Percentiles rank a stretch among this genome's conserved stretches.
Evolutionary conservation across 2,888 invertebrate genomes (phyloP).

Genomic region (Cyaniris semiargus): DNA sequence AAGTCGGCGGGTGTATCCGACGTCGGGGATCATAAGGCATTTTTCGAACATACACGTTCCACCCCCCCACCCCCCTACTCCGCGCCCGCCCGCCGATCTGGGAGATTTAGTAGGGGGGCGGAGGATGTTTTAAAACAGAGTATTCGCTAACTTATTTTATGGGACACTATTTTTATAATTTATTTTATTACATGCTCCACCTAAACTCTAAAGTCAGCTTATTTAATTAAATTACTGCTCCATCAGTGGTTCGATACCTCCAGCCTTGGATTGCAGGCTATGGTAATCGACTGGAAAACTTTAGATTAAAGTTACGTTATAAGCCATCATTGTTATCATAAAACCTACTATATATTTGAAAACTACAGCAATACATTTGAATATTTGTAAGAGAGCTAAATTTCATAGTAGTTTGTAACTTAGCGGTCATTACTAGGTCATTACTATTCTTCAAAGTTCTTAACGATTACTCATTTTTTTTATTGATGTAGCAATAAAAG

Average conservation of each 20-base stretch:
- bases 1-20: slow-evolving; percentile 48
- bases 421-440: too few species aligned
- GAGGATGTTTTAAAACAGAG: slow-evolving; percentile 48
- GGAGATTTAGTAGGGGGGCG: slow-evolving; percentile 52
- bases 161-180: not conserved
- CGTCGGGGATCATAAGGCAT: slow-evolving; percentile 74
- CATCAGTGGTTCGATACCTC: not conserved
- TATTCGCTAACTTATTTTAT: slow-evolving; percentile 40
- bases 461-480: too few species aligned
- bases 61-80: slow-evolving; percentile 47
- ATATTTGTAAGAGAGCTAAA: too few species aligned
- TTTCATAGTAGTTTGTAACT: too few species aligned
- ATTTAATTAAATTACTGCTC: not conserved
- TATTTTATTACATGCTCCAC: not conserved
- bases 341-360: too few species aligned
- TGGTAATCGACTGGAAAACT: too few species aligned
- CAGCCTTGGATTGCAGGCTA: not conserved
- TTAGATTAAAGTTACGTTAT: too few species aligned
- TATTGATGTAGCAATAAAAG: not conserved
- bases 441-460: too few species aligned
- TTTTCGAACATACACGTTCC: slow-evolving; percentile 75
- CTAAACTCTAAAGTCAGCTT: not conserved
- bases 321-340: too few species aligned
- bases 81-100: slow-evolving; percentile 61
- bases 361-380: too few species aligned